Conservation (phyloP, 2,113 vertebrate species). For the Notechis scutatus region DNA sequence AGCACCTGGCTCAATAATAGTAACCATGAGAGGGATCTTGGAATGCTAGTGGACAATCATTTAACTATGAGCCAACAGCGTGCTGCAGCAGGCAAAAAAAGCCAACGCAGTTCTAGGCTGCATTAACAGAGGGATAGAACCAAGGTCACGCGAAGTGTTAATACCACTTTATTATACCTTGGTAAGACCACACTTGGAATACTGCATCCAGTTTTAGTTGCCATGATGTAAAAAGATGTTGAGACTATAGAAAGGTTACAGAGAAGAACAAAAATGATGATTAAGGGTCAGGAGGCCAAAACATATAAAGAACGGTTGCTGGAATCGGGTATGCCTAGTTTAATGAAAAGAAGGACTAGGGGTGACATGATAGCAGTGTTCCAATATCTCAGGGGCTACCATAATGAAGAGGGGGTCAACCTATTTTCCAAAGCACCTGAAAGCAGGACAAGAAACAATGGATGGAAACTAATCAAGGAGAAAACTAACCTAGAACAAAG, state of each 20-base stretch:
- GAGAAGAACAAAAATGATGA: background rate
- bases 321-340: background rate
- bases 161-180: background rate
- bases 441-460: background rate
- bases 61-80: background rate
- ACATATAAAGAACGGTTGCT: background rate
- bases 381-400: background rate
- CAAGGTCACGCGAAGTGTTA: background rate
- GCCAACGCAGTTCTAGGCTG: background rate
- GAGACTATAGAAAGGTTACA: background rate
- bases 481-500: background rate
- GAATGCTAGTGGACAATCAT: background rate
- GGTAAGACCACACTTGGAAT: background rate
- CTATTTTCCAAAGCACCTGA: background rate
- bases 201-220: background rate
- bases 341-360: background rate
- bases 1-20: background rate
- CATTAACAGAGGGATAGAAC: background rate
- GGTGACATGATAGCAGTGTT: background rate
- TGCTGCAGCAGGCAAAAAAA: background rate
- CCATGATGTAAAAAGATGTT: background rate
- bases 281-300: background rate
- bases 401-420: background rate
- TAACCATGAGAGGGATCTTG: background rate
- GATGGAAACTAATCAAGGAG: background rate